phyloP scores from a whole-genome alignment of 53 echinoderm and acorn worm species.

The Crossaster papposus region DNA sequence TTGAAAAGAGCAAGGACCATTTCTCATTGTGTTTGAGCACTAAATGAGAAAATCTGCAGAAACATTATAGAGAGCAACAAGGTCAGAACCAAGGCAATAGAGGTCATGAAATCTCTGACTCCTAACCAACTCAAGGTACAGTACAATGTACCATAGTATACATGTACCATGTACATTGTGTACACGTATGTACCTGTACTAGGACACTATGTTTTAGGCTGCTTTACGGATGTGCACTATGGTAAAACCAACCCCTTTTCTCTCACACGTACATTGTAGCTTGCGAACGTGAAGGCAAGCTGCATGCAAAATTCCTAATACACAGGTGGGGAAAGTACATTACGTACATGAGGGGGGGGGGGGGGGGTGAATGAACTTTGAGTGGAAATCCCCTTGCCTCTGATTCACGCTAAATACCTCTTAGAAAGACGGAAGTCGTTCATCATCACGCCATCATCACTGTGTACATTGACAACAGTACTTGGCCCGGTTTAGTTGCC shows the following conservation, averaged over 20 bases:
- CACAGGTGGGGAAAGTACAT: background rate
- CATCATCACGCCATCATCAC: background rate
- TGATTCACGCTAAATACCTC: background rate
- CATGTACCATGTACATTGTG: slow-evolving; percentile 22
- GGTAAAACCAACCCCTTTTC: no score
- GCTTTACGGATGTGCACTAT: no score
- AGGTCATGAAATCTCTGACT: no score
- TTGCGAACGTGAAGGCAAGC: background rate
- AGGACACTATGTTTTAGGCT: background rate
- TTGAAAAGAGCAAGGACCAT: no score
- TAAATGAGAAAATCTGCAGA: no score
- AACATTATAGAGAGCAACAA: no score
- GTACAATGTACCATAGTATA: background rate
- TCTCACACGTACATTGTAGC: no score
- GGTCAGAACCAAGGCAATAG: no score
- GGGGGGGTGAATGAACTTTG: background rate
- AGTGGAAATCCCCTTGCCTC: background rate
- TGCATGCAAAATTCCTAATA: background rate
- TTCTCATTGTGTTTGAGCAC: no score
- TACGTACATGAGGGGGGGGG: no score
- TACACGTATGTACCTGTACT: background rate
- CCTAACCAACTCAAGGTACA: no score
- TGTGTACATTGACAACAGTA: background rate
- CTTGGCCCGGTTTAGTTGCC: background rate
- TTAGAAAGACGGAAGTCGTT: background rate